Evolutionary conservation across 2,888 invertebrate genomes (phyloP).

Genomic region (Apamea anceps): DNA sequence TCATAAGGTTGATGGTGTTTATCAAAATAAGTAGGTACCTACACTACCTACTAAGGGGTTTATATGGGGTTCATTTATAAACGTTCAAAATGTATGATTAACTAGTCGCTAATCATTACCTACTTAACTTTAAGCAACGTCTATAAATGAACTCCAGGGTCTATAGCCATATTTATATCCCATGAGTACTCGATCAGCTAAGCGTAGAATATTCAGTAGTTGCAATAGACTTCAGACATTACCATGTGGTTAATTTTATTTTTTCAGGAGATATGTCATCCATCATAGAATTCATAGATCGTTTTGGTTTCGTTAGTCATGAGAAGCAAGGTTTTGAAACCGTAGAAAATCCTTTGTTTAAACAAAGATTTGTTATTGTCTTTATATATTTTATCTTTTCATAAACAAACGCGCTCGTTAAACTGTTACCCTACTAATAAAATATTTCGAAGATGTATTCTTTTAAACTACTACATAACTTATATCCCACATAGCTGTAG

Average conservation of each 20-base stretch:
- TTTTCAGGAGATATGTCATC: background rate
- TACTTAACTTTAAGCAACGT: too few species aligned
- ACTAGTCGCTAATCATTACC: too few species aligned
- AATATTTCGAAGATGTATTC: slow-evolving; percentile 26
- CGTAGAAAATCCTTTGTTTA: background rate
- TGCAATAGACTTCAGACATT: background rate
- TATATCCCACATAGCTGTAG: slow-evolving; percentile 8
- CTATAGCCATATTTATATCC: background rate
- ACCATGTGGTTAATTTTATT: background rate
- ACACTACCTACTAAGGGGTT: background rate
- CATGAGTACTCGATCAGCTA: background rate
- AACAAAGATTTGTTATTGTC: slow-evolving; percentile 19
- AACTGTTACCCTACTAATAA: slow-evolving; percentile 15
- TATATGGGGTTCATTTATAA: too few species aligned
- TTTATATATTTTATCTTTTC: slow-evolving; percentile 4
- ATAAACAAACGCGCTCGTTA: slow-evolving; percentile 45
- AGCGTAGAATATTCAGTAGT: background rate
- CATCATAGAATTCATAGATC: background rate
- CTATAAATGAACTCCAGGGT: too few species aligned
- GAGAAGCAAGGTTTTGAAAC: slow-evolving; percentile 16
- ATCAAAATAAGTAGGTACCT: background rate
- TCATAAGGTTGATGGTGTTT: background rate
- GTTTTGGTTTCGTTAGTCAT: background rate
- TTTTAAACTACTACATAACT: slow-evolving; percentile 19
- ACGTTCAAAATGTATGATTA: too few species aligned